These are phyloP conservation scores for Matsumurasca onukii DNA, from an alignment of 1,140 invertebrate genomes.

Conservation along the genomic window DNA sequence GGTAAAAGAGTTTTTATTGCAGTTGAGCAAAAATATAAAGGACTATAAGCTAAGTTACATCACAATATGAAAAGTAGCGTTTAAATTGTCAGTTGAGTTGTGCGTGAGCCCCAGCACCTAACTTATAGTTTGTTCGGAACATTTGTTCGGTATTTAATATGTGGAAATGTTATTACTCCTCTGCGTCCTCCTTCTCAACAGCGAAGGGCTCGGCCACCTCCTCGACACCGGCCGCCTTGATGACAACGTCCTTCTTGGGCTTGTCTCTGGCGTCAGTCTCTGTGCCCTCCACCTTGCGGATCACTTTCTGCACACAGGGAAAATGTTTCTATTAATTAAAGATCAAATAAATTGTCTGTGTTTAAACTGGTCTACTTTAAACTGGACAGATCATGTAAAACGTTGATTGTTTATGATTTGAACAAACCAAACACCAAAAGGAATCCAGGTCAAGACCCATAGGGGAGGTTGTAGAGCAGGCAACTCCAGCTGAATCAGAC, in stretches of 20 bases:
- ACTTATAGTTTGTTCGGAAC: constrained; percentile 5
- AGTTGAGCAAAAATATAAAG: constrained; percentile 22
- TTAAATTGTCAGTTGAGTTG: background rate
- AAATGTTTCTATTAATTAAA: too few species aligned
- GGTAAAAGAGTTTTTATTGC: constrained; percentile 8
- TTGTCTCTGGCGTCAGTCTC: constrained; percentile 74
- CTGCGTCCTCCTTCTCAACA: constrained; percentile 78
- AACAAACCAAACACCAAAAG: too few species aligned
- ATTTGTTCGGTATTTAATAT: background rate
- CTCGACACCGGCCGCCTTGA: constrained; percentile 71
- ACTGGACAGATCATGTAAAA: too few species aligned
- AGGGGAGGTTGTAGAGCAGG: too few species aligned
- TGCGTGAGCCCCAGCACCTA: constrained; percentile 8
- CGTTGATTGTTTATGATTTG: too few species aligned
- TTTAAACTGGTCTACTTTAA: too few species aligned
- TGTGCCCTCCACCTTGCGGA: constrained; percentile 80
- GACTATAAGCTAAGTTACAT: constrained; percentile 23
- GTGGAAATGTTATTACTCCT: constrained; percentile 31
- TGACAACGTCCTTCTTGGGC: constrained; percentile 77
- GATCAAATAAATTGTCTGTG: too few species aligned
- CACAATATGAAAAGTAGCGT: constrained; percentile 2
- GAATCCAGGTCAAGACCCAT: too few species aligned
- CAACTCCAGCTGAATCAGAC: too few species aligned
- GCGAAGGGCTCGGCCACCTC: constrained; percentile 72
- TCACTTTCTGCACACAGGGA: constrained; percentile 76